A percentile compares a stretch with the other conserved stretches of the same genome.
phyloP scores from a whole-genome alignment of 2,888 invertebrate species.

The Agriotes lineatus region DNA sequence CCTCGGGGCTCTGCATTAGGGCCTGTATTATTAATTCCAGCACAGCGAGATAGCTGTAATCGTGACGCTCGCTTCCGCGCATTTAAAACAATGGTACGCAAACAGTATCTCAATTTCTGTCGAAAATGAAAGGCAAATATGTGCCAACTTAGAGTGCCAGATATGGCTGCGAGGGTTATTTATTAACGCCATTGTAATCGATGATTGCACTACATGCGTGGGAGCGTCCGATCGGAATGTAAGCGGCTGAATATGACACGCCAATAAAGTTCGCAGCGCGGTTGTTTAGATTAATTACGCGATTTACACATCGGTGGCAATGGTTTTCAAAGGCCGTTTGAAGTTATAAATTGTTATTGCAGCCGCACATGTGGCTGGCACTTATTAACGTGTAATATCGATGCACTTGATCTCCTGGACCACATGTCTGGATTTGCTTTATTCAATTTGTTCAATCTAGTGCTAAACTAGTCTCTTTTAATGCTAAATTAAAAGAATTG shows the following conservation, averaged over 20 bases:
- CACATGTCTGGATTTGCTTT: too few species aligned
- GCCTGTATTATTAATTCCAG: slow-evolving; percentile 12
- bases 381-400: too few species aligned
- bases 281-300: slow-evolving; percentile 39
- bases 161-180: slow-evolving; percentile 1
- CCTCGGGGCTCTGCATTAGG: slow-evolving; percentile 8
- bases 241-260: background rate
- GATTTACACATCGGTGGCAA: slow-evolving; percentile 31
- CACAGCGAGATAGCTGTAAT: slow-evolving; percentile 14
- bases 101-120: slow-evolving; percentile 26
- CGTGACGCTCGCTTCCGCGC: background rate
- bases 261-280: background rate
- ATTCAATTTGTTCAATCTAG: too few species aligned
- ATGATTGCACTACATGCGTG: slow-evolving; percentile 11
- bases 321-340: slow-evolving; percentile 23
- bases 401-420: too few species aligned
- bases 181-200: slow-evolving; percentile 14
- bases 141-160: slow-evolving; percentile 8
- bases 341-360: slow-evolving; percentile 23
- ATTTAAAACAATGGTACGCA: slow-evolving; percentile 22
- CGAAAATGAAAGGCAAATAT: slow-evolving; percentile 26
- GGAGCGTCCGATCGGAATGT: background rate
- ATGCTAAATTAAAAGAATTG: too few species aligned
- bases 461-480: too few species aligned
- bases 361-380: too few species aligned